Evolutionary conservation across 2,888 invertebrate species (phyloP), one percentile per base, ranked within the genome.

Genomic region (Phyllotreta striolata): DNA sequence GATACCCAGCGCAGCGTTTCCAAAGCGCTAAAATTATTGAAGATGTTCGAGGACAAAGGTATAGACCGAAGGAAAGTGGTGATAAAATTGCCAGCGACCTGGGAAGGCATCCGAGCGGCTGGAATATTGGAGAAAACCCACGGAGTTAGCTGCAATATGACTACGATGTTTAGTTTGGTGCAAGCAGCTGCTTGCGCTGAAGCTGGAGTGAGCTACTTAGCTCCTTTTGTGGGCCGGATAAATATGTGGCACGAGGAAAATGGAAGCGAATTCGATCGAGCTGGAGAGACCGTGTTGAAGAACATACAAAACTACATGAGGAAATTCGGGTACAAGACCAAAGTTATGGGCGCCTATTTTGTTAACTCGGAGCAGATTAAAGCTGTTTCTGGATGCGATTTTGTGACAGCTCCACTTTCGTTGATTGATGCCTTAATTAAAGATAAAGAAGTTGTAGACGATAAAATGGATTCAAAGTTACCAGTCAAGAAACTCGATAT

Each of bases 301-400:
- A 89, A 91, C 74, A 95, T 99, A 72, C 99, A 94, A 84, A 98
- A 98, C 80, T 99, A 99, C 81, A 99, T 98, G 84, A 99, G 99
- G 84, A 98, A 97, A 83, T 96, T 92, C 81, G 95, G 90, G 7
- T 96, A 98, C 83, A 92, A 94, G 81, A 98, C 99, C 0, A 93
- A 95, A 10, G 97, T 99, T 1, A 99, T 99, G 99, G 99, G 98
- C 6, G 99, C 99, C 1, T 99, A 99, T 0, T 99, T 99, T 86
- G 87, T 99, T 65, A 99, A 98, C 83, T 88, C 69, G 86, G 87
- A 90, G 46, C 95, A 99, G 85, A 95, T 99, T 68, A 90, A 88
- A 72, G 96, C 94, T 57, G 84, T 99, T 62, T 91, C 95, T 47
- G 99, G 99, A 35, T 96, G 98, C 80, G 99, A 99, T 81, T 86